Base-by-base conservation (phyloP, 2,797 vertebrate species). In the Platalea minor region DNA sequence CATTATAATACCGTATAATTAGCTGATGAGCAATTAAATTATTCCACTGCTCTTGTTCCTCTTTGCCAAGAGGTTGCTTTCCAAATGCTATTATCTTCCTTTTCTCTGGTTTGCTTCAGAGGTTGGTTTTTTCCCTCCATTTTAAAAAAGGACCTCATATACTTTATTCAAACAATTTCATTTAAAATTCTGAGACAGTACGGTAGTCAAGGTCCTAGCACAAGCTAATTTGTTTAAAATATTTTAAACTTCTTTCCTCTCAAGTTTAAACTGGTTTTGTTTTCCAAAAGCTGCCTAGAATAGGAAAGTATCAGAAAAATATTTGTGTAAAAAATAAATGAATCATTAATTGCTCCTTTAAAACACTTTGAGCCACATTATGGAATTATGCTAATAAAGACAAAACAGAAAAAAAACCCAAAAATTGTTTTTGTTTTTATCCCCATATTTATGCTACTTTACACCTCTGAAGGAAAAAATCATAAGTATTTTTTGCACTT, bases 1-100 rank as follows among this genome's bases (percentile, higher is more conserved):
- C 98, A 98, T 98, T 98, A 98, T 98, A 98, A 99, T 99, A 98
- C 98, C 96, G 98, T 98, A 98, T 98, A 98, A 99, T 99, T 99
- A 99, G 98, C 98, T 98, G 98, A 98, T 98, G 98, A 98, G 98
- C 99, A 99, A 99, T 99, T 99, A 99, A 99, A 99, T 99, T 98
- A 99, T 99, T 99, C 98, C 98, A 98, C 98, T 98, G 98, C 97
- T 98, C 98, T 98, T 98, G 98, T 96, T 98, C 98, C 97, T 98
- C 98, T 98, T 98, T 98, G 98, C 98, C 97, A 98, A 98, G 97
- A 98, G 98, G 97, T 98, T 98, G 96, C 96, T 98, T 98, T 98
- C 98, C 97, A 97, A 98, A 95, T 29, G 83, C 97, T 97, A 98
- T 98, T 98, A 98, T 98, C 98, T 98, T 94, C 93, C 95, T 97